A percentile compares a stretch with the other conserved stretches of the same genome.
These are phyloP conservation scores for Catharus ustulatus DNA, from an alignment of 2,797 vertebrate genomes.

Conservation along the genomic window DNA sequence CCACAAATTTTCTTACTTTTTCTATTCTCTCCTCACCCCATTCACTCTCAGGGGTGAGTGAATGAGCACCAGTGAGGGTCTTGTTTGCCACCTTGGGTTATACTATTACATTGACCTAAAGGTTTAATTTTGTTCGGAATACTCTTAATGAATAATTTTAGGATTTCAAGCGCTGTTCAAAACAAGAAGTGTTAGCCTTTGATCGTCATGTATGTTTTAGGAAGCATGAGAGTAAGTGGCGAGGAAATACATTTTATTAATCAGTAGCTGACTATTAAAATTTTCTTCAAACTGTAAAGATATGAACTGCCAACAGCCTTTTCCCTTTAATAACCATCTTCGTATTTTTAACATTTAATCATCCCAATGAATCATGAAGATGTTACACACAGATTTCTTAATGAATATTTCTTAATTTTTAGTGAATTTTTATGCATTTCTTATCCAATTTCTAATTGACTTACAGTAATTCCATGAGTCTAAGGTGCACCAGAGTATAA, in stretches of 20 bases:
- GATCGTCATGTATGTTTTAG: background rate
- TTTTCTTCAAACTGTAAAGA: background rate
- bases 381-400: background rate
- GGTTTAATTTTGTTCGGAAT: background rate
- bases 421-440: constrained; percentile 37
- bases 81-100: background rate
- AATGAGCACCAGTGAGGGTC: accelerated
- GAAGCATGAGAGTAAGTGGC: background rate
- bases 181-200: background rate
- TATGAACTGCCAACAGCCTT: background rate
- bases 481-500: no score
- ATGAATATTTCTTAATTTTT: background rate
- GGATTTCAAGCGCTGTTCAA: background rate
- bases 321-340: constrained; percentile 2
- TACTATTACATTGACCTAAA: background rate
- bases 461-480: no score
- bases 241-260: background rate
- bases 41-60: no score
- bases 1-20: background rate
- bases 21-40: background rate
- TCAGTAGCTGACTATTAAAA: background rate
- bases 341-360: constrained; percentile 12
- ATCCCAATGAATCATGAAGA: constrained; percentile 39
- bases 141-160: background rate
- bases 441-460: background rate